A percentile compares a stretch with the other conserved stretches of the same genome.
Conservation (phyloP, 1,140 invertebrate genomes). For the Alviniconcha marisindica region DNA sequence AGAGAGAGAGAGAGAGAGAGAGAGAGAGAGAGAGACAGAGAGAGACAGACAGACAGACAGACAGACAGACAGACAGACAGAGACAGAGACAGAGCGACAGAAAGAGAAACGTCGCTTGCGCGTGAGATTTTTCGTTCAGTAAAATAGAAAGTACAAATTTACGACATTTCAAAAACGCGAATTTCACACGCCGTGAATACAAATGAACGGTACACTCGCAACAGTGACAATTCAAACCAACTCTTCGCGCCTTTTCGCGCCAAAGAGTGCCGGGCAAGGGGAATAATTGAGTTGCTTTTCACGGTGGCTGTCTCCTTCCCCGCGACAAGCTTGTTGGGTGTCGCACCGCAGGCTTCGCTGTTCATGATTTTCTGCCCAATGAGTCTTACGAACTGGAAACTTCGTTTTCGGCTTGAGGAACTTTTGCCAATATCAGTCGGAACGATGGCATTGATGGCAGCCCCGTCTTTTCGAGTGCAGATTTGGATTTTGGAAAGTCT, state of each 20-base stretch:
- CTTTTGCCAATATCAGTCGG: conserved; percentile 1
- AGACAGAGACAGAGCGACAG: not conserved
- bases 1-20: too few relatives aligned
- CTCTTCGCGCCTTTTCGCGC: not conserved
- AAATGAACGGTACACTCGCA: not conserved
- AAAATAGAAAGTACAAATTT: conserved; percentile 21
- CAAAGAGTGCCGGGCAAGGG: not conserved
- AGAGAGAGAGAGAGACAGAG: too few relatives aligned
- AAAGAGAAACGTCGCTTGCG: not conserved
- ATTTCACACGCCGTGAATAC: conserved; percentile 16
- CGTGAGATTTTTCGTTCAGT: too few relatives aligned
- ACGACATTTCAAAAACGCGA: conserved; percentile 6
- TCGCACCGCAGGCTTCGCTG: not conserved
- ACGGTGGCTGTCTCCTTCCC: not conserved
- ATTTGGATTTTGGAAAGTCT: too few relatives aligned
- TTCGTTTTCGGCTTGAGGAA: conserved; percentile 24
- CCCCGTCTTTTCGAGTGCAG: too few relatives aligned
- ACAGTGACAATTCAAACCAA: not conserved
- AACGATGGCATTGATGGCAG: not conserved
- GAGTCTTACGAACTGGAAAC: conserved; percentile 14
- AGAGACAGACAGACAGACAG: too few relatives aligned
- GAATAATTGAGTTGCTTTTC: conserved; percentile 42
- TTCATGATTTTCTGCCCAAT: not conserved
- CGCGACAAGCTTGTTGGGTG: conserved; percentile 29
- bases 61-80: too few relatives aligned